These are phyloP conservation scores for Microchrysa polita DNA, from an alignment of 2,888 invertebrate genomes.

Conservation along the genomic window DNA sequence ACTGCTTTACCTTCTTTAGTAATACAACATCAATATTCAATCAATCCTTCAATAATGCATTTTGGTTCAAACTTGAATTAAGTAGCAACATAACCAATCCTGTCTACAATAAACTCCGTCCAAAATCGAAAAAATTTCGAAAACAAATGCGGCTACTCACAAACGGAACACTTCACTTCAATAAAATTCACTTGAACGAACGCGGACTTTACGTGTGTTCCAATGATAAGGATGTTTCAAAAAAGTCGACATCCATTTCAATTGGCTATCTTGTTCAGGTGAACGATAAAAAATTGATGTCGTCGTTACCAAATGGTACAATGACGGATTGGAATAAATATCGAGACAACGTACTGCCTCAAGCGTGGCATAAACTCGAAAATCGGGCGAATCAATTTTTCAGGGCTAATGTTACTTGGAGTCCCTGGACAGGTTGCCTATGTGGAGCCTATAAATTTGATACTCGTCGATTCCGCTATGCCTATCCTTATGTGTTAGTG, in stretches of 20 bases:
- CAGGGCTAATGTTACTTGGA: constrained; percentile 36
- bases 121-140: constrained; percentile 40
- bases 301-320: constrained; percentile 17
- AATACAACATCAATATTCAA: too few relatives aligned
- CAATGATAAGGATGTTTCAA: constrained; percentile 8
- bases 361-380: constrained; percentile 32
- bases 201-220: constrained; percentile 44
- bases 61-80: constrained; percentile 37
- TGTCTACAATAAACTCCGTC: constrained; percentile 14
- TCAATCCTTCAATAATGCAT: constrained; percentile 8
- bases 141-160: constrained; percentile 37
- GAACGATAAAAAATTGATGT: neutral
- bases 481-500: constrained; percentile 38
- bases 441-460: constrained; percentile 44
- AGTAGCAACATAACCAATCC: neutral
- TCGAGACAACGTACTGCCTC: constrained; percentile 30
- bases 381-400: constrained; percentile 33
- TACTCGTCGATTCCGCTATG: constrained; percentile 33
- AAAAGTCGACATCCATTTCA: constrained; percentile 8
- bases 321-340: constrained; percentile 44
- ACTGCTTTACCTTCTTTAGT: neutral
- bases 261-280: constrained; percentile 41
- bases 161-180: constrained; percentile 34
- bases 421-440: constrained; percentile 37
- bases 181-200: constrained; percentile 27